These are phyloP conservation scores for Zophobas morio DNA, from an alignment of 1,140 invertebrate genomes.

Conservation along the genomic window DNA sequence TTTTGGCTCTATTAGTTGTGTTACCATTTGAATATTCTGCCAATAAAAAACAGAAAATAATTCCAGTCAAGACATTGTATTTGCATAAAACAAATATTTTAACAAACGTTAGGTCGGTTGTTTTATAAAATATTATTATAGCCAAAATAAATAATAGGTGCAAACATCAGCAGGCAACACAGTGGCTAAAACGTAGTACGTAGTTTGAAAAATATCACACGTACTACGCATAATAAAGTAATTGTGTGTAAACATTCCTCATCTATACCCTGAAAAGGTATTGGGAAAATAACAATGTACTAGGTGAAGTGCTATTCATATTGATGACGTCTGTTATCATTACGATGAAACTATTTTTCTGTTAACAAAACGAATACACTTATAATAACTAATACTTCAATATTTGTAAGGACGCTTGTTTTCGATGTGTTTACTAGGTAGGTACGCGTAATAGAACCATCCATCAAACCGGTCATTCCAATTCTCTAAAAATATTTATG, in stretches of 20 bases:
- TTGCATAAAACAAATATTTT: not conserved
- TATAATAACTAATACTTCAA: no score
- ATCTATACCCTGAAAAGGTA: not conserved
- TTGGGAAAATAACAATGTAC: not conserved
- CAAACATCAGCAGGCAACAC: constrained; percentile 2
- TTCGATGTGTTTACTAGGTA: no score
- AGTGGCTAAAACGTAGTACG: not conserved
- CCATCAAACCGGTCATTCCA: no score
- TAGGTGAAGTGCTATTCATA: no score
- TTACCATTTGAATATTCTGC: no score
- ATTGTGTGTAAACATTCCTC: not conserved
- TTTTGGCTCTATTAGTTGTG: not conserved
- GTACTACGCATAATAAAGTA: constrained; percentile 2
- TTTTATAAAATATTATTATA: constrained; percentile 10
- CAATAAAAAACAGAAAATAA: no score
- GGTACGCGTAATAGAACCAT: no score
- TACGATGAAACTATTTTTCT: no score
- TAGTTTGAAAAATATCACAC: constrained; percentile 5
- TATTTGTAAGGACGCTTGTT: no score
- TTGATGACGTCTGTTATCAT: no score
- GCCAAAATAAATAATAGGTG: constrained; percentile 1
- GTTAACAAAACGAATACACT: no score
- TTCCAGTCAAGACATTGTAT: not conserved
- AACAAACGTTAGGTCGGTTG: not conserved
- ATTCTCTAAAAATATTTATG: no score